These are phyloP conservation scores for Palythoa grandis DNA, from an alignment of 92 coral and sea anemone species.

Conservation along the genomic window DNA sequence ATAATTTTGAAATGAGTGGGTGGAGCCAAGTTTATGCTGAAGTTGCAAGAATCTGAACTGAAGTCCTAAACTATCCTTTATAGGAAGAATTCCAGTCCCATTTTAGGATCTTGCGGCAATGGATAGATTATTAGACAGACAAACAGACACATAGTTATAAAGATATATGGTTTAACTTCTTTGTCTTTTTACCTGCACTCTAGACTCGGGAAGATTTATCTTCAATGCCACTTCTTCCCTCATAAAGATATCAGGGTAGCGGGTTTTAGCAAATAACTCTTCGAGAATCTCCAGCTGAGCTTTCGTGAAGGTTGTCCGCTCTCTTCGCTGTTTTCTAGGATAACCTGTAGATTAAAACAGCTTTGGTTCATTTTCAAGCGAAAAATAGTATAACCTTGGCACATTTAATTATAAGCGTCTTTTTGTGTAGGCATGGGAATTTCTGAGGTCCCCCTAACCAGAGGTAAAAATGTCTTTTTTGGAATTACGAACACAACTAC, in stretches of 20 bases:
- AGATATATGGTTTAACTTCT: too few species aligned
- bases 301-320: slow-evolving; percentile 95
- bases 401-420: neutral
- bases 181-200: slow-evolving; percentile 81
- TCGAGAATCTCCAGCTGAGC: slow-evolving; percentile 96
- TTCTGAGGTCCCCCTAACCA: too few species aligned
- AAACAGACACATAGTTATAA: too few species aligned
- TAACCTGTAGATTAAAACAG: slow-evolving; percentile 53
- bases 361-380: neutral
- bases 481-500: too few species aligned
- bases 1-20: neutral
- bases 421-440: neutral
- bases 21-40: neutral
- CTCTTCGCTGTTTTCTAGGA: slow-evolving; percentile 94
- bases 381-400: neutral
- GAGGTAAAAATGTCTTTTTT: too few species aligned
- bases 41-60: neutral
- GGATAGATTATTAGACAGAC: too few species aligned
- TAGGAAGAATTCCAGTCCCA: too few species aligned
- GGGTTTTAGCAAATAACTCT: slow-evolving; percentile 93
- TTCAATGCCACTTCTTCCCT: slow-evolving; percentile 99
- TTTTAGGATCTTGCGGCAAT: too few species aligned
- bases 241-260: slow-evolving; percentile 93
- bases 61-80: too few species aligned
- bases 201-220: slow-evolving; percentile 93